These are phyloP conservation scores for Solenopsis invicta DNA, from an alignment of 1,140 invertebrate genomes.

Conservation along the genomic window DNA sequence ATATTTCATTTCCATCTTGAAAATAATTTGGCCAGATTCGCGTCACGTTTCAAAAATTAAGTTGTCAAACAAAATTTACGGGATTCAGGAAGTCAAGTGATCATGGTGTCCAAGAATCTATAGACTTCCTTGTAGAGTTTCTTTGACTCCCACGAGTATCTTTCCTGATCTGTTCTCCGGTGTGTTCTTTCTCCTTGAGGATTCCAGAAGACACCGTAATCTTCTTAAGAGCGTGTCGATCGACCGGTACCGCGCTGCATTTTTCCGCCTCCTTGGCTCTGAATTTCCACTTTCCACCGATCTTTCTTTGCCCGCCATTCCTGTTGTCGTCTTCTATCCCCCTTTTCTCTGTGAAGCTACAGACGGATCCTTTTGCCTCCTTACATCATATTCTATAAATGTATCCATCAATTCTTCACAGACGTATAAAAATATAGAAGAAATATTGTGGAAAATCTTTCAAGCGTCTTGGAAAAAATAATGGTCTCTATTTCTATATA, in stretches of 20 bases:
- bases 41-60: conserved; percentile 7
- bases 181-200: conserved; percentile 37
- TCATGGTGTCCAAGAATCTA: background rate
- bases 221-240: conserved; percentile 78
- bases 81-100: background rate
- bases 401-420: background rate
- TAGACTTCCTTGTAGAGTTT: conserved; percentile 13
- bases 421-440: background rate
- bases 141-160: conserved; percentile 62
- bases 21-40: background rate
- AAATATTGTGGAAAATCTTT: background rate
- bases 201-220: conserved; percentile 67
- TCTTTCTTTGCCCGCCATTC: conserved; percentile 64
- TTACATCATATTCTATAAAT: conserved; percentile 46
- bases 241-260: conserved; percentile 70
- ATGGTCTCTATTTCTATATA: too few species aligned
- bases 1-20: background rate
- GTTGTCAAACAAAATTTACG: background rate
- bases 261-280: conserved; percentile 76
- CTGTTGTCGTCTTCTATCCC: conserved; percentile 47
- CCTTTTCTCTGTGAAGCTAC: background rate
- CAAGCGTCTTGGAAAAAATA: background rate
- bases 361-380: conserved; percentile 19
- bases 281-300: conserved; percentile 74
- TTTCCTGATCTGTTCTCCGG: conserved; percentile 37